These are phyloP conservation scores for Apotomis capreana DNA, from an alignment of 2,888 invertebrate species.

Conservation along the genomic window DNA sequence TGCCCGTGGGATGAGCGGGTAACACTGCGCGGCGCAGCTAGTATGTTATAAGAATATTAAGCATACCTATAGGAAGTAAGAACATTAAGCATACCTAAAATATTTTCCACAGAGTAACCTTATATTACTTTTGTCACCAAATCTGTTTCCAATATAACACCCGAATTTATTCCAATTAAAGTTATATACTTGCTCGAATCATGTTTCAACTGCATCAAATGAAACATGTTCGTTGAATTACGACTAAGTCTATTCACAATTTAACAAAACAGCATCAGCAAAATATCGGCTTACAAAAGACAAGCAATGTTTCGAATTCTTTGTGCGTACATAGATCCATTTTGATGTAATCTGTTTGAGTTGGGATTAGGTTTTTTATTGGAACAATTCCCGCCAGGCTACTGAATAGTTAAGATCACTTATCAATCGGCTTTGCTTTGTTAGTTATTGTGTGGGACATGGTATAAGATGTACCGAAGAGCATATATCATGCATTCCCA, in stretches of 20 bases:
- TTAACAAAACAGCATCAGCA: slow-evolving; percentile 23
- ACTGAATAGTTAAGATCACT: slow-evolving; percentile 36
- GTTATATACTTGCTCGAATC: not conserved
- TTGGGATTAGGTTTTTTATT: slow-evolving; percentile 31
- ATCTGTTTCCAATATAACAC: not conserved
- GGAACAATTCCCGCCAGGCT: slow-evolving; percentile 17
- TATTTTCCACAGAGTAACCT: not conserved
- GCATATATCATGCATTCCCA: not conserved
- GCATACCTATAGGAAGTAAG: no score
- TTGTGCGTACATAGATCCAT: slow-evolving; percentile 20
- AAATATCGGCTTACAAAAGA: slow-evolving; percentile 37
- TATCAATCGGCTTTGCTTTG: slow-evolving; percentile 32
- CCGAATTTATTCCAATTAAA: not conserved
- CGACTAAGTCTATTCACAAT: slow-evolving; percentile 21
- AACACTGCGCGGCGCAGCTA: no score
- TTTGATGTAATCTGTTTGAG: slow-evolving; percentile 35
- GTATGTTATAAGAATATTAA: no score
- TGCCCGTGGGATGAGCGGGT: no score
- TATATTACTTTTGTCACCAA: not conserved
- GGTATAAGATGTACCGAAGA: slow-evolving; percentile 8
- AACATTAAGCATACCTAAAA: no score
- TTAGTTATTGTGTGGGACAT: slow-evolving; percentile 16
- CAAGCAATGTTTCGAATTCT: slow-evolving; percentile 30
- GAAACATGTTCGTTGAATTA: not conserved
- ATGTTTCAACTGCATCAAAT: slow-evolving; percentile 3